Percentiles rank a stretch among this genome's conserved stretches.
Conservation (phyloP, 2,113 vertebrate genomes). For the Oryzias javanicus region DNA sequence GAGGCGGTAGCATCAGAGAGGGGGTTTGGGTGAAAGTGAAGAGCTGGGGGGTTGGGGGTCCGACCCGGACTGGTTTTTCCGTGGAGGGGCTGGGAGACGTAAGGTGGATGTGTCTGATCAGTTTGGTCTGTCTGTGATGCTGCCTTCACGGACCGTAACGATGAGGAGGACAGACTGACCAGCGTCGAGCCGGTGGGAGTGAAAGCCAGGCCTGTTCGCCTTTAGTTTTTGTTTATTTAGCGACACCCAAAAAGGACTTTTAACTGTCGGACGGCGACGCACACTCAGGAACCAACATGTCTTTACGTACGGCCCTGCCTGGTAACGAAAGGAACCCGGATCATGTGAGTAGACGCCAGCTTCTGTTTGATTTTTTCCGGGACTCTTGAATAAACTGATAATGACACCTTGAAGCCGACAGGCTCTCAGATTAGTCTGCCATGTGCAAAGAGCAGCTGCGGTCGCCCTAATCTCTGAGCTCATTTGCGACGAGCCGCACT, state of each 20-base stretch:
- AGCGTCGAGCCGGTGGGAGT: constrained; percentile 6
- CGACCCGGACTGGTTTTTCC: not conserved
- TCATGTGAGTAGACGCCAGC: constrained; percentile 68
- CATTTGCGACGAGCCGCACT: constrained; percentile 32
- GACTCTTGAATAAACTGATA: constrained; percentile 3
- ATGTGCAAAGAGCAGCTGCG: constrained; percentile 47
- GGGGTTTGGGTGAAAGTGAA: constrained; percentile 26
- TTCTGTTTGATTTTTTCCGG: not conserved
- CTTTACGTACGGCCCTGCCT: constrained; percentile 75
- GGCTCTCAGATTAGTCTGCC: constrained; percentile 32
- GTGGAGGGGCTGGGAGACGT: constrained; percentile 14
- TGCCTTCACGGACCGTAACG: constrained; percentile 56
- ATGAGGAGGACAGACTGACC: constrained; percentile 42
- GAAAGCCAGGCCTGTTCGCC: constrained; percentile 20
- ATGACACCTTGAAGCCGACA: not conserved
- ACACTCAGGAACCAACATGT: constrained; percentile 73
- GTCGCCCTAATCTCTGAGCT: constrained; percentile 37
- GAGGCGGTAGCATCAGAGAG: constrained; percentile 43
- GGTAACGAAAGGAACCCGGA: constrained; percentile 77
- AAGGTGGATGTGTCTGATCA: constrained; percentile 31
- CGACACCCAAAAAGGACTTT: constrained; percentile 1
- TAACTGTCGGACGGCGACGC: constrained; percentile 29
- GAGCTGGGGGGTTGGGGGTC: constrained; percentile 19
- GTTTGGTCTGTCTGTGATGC: constrained; percentile 34
- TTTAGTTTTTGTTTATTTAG: not conserved